Evolutionary conservation across 2,888 invertebrate species (phyloP), one percentile per base, ranked within the genome.

Genomic region (Aradus depressus): DNA sequence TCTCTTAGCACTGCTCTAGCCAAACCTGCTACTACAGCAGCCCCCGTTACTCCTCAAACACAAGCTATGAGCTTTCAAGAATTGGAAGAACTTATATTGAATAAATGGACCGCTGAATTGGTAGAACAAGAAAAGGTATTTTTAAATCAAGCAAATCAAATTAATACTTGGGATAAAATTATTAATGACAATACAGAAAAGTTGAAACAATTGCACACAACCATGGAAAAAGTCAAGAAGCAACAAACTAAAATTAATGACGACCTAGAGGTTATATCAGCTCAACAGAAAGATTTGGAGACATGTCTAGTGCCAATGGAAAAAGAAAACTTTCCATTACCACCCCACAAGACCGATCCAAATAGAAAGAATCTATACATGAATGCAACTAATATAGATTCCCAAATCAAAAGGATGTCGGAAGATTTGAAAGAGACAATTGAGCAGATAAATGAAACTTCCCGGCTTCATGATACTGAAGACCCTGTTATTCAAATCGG

Each of bases 351-450:
- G 14, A 76, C 83, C 0, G 92, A 95, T 65, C 79, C 89, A 0
- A 92, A 95, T 65, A 75, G 95, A 48, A 90, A 91, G 60, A 87
- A 90, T 62, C 90, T 90, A 75, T 93, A 92, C 66, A 79, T 84
- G 45, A 69, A 92, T 64, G 85, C 92, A 0, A 93, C 93, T 68
- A 88, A 82, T 65, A 73, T 95, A 57, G 92, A 95, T 66, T 85
- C 88, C 0, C 92, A 95, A 64, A 68, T 96, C 49, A 86, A 91
- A 62, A 84, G 89, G 65, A 93, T 96, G 90, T 86, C 90, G 0
- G 89, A 91, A 65, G 93, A 96, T 67, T 68, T 96, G 53, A 92
- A 92, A 63, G 93, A 93, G 68, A 88, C 95, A 8, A 91, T 96
- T 51, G 91, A 93, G 63, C 89, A 92, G 65, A 72, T 95, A 25